Evolutionary conservation across 2,888 invertebrate species (phyloP).

Genomic region (Stenodema calcarata): DNA sequence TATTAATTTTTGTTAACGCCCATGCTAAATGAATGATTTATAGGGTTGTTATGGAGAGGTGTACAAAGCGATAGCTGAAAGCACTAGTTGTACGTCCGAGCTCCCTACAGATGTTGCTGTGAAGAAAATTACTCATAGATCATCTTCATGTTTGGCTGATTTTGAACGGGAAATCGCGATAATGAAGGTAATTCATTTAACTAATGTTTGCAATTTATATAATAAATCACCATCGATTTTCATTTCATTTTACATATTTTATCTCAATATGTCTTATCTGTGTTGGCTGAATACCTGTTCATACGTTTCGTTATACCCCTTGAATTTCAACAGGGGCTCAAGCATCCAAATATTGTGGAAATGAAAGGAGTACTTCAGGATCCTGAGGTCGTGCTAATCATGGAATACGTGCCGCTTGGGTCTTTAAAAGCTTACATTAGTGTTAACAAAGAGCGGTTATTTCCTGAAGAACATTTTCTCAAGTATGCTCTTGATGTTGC

Average conservation of each 20-base stretch:
- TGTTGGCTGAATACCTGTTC: not conserved
- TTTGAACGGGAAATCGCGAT: conserved; percentile 86
- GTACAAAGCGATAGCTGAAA: conserved; percentile 76
- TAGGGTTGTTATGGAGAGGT: conserved; percentile 89
- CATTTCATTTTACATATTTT: too few relatives aligned
- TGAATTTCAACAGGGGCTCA: conserved; percentile 67
- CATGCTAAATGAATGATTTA: not conserved
- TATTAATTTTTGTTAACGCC: too few relatives aligned
- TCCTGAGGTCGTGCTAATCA: conserved; percentile 80
- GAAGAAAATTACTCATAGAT: conserved; percentile 69
- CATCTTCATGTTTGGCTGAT: conserved; percentile 63
- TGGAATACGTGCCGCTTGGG: conserved; percentile 87
- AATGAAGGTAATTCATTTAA: conserved; percentile 73
- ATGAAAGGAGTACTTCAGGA: conserved; percentile 82
- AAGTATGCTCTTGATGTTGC: conserved; percentile 85
- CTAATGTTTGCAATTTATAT: not conserved
- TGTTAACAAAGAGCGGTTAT: conserved; percentile 74
- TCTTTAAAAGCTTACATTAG: conserved; percentile 82
- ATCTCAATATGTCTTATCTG: too few relatives aligned
- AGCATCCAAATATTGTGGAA: conserved; percentile 87
- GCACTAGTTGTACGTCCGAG: conserved; percentile 63
- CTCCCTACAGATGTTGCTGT: conserved; percentile 69
- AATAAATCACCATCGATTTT: too few relatives aligned
- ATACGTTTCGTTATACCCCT: not conserved
- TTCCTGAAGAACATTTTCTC: conserved; percentile 69